phyloP scores from a whole-genome alignment of 2,113 vertebrate species.

The Solea solea region DNA sequence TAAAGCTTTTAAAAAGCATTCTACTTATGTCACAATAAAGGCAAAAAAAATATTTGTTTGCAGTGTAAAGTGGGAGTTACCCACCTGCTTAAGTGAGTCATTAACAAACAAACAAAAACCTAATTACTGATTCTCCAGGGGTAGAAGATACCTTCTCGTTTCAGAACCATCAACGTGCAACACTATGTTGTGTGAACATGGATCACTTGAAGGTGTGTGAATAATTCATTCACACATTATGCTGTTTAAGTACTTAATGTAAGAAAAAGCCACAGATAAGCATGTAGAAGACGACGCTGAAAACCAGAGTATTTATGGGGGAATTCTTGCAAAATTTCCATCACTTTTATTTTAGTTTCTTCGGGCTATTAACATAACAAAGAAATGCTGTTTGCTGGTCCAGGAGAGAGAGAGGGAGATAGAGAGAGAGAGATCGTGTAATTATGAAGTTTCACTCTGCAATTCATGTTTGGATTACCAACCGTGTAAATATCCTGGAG shows the following conservation, averaged over 20 bases:
- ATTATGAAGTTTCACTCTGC: slow-evolving; percentile 22
- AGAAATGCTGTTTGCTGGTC: slow-evolving; percentile 1
- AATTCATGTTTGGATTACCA: slow-evolving; percentile 21
- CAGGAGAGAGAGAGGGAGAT: neutral
- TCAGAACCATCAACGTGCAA: slow-evolving; percentile 21
- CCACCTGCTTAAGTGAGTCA: slow-evolving; percentile 28
- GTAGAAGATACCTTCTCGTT: neutral
- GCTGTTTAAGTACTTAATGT: slow-evolving; percentile 7
- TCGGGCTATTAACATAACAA: slow-evolving; percentile 12
- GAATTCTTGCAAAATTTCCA: neutral
- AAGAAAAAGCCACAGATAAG: slow-evolving; percentile 1
- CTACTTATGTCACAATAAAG: no score
- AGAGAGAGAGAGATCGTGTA: neutral
- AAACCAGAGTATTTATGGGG: neutral
- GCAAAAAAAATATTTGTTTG: no score
- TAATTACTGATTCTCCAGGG: slow-evolving; percentile 37
- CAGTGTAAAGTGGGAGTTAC: neutral
- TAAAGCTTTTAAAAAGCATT: no score
- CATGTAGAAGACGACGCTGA: neutral
- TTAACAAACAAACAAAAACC: slow-evolving; percentile 29
- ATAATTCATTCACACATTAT: slow-evolving; percentile 33
- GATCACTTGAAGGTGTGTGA: slow-evolving; percentile 39
- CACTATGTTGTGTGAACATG: slow-evolving; percentile 13
- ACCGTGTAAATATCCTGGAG: slow-evolving; percentile 13
- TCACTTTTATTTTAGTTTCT: slow-evolving; percentile 12